Conservation (phyloP, 92 coral and sea anemone species). For the Zoanthus sansibaricus region DNA sequence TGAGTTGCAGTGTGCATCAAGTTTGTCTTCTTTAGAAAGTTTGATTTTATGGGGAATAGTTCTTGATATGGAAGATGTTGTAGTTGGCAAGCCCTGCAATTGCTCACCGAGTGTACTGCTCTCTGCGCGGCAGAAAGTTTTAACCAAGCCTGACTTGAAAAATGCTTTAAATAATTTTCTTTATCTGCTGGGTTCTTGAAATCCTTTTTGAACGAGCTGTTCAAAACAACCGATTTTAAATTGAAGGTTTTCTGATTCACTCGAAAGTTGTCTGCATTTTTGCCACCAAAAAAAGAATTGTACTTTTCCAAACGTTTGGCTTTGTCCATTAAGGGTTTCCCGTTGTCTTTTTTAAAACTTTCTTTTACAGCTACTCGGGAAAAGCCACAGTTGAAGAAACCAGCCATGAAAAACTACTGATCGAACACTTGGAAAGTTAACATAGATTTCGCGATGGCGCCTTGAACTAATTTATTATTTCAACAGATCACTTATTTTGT, state of each 20-base stretch:
- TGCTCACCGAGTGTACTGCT: conserved; percentile 32
- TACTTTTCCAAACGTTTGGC: conserved; percentile 19
- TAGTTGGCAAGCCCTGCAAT: conserved; percentile 22
- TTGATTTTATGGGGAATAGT: neutral
- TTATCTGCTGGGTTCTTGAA: conserved; percentile 16
- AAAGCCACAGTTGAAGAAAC: conserved; percentile 32
- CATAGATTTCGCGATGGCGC: conserved; percentile 14
- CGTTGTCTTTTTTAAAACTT: conserved; percentile 1
- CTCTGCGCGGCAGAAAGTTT: conserved; percentile 25
- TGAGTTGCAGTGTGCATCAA: conserved; percentile 4
- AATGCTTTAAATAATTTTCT: neutral
- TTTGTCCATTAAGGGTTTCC: conserved; percentile 29
- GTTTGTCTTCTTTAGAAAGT: conserved; percentile 8
- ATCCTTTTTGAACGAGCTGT: conserved; percentile 13
- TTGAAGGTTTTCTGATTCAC: conserved; percentile 23
- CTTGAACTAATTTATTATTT: neutral
- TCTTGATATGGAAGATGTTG: conserved; percentile 8
- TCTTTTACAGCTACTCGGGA: conserved; percentile 37
- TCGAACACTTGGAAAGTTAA: neutral
- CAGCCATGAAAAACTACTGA: neutral
- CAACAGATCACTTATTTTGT: neutral
- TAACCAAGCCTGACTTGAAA: conserved; percentile 34
- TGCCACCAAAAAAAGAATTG: conserved; percentile 25
- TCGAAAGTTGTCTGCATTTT: conserved; percentile 32
- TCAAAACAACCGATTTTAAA: conserved; percentile 9